A percentile compares a stretch with the other conserved stretches of the same genome.
phyloP scores from a whole-genome alignment of 2,888 invertebrate genomes.

The Athalia rosae region DNA sequence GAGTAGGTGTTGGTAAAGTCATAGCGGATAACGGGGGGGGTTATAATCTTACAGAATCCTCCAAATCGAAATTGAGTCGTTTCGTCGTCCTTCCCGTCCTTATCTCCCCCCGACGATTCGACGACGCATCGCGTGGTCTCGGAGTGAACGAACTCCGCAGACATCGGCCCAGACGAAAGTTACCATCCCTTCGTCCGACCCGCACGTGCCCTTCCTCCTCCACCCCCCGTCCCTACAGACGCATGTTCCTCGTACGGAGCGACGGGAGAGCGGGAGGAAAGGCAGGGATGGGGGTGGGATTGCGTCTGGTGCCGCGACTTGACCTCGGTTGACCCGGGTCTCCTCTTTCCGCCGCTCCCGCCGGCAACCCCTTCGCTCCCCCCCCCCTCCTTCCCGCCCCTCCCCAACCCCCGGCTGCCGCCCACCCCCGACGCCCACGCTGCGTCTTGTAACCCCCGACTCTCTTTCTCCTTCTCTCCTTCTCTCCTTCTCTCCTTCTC shows the following conservation, averaged over 20 bases:
- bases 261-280: conserved; percentile 55
- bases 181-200: conserved; percentile 46
- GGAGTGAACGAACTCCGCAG: conserved; percentile 65
- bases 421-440: conserved; percentile 54
- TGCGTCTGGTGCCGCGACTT: conserved; percentile 73
- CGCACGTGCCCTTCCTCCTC: conserved; percentile 36
- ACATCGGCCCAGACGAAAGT: conserved; percentile 61
- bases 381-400: background rate
- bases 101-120: conserved; percentile 38
- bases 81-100: conserved; percentile 36
- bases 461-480: conserved; percentile 57
- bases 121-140: conserved; percentile 46
- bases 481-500: conserved; percentile 43
- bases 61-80: background rate
- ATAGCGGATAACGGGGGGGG: background rate
- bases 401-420: conserved; percentile 44
- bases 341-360: conserved; percentile 59
- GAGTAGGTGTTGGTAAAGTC: background rate
- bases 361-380: conserved; percentile 31
- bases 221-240: conserved; percentile 13
- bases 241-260: conserved; percentile 55
- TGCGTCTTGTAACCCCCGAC: conserved; percentile 54
- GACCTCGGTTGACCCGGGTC: conserved; percentile 73
- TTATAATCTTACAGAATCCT: background rate
- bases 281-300: conserved; percentile 62